Evolutionary conservation across 2,113 vertebrate species (phyloP).

Genomic region (Centropus bengalensis): DNA sequence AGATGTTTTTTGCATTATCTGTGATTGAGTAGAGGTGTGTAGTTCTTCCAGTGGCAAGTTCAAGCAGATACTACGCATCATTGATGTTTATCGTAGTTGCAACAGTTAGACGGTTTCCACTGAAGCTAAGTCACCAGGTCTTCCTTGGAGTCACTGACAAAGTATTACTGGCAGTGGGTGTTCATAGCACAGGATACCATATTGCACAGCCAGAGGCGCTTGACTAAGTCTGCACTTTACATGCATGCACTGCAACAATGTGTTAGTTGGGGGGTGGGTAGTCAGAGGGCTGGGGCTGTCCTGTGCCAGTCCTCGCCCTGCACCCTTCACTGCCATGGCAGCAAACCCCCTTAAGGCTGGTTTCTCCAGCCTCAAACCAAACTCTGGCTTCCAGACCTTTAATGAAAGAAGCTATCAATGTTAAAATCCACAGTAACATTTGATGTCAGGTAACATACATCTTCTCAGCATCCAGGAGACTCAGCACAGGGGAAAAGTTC

Average conservation of each 20-base stretch:
- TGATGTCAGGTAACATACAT: neutral
- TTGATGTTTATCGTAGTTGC: neutral
- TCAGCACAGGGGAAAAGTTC: neutral
- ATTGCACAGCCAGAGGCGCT: neutral
- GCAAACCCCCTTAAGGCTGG: no score
- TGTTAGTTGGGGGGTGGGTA: accelerated
- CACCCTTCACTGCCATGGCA: accelerated
- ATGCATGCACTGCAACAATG: neutral
- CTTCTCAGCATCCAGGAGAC: neutral
- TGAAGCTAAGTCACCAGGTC: constrained; percentile 9
- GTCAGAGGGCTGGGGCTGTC: accelerated
- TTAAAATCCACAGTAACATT: neutral
- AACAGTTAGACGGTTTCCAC: neutral
- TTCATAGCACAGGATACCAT: neutral
- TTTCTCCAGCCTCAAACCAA: neutral
- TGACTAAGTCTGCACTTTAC: neutral
- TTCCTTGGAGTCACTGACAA: neutral
- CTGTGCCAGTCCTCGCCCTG: accelerated
- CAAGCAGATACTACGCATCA: neutral
- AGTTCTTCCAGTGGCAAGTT: neutral
- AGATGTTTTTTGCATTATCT: neutral
- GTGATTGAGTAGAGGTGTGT: neutral
- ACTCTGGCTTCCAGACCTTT: neutral
- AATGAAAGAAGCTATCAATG: neutral
- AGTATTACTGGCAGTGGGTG: neutral